Evolutionary conservation across 2,888 invertebrate genomes (phyloP), one percentile per base, ranked within the genome.

Genomic region (Diachrysia chrysitis): DNA sequence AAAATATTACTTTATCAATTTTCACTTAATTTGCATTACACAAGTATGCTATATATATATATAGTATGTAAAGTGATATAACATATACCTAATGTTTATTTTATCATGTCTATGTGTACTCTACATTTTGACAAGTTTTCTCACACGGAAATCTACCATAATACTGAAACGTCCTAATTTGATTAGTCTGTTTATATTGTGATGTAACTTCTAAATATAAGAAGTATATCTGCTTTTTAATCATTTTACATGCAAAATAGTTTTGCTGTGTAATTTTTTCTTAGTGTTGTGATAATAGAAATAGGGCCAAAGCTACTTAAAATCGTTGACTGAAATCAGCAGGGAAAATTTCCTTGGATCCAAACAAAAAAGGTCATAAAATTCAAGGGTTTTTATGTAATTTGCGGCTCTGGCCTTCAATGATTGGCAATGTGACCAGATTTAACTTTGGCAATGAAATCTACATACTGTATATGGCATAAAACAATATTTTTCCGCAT

Each of bases 71-170:
- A 70, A 71, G 61, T 69, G 78, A 67, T 68, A 71, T 78, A 16
- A 42, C 69, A 70, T 42, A 54, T 37, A 23, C n/a, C n/a, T n/a
- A n/a, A n/a, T 85, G 79, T 89, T 88, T 86, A 69, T 73, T 59
- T 48, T 73, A 63, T 72, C 69, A 87, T 89, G 89, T 77, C 83
- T 89, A 79, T 71, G 61, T 21, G 2, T 53, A 68, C 78, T 69
- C 68, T 89, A 89, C 88, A 85, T 84, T 48, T 64, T 57, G 37
- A 32, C 14, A 23, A 55, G 48, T 60, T 46, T 72, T 21, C 58
- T 35, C 23, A 83, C 64, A 67, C 81, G 85, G 84, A 88, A 83
- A 71, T 69, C 55, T 60, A 48, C 29, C 48, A 58, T 62, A 63
- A 5, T 35, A 46, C 73, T 72, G 57, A 17, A 37, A 55, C 19